Evolutionary conservation across 1,140 invertebrate species (phyloP).

Genomic region (Popillia japonica): DNA sequence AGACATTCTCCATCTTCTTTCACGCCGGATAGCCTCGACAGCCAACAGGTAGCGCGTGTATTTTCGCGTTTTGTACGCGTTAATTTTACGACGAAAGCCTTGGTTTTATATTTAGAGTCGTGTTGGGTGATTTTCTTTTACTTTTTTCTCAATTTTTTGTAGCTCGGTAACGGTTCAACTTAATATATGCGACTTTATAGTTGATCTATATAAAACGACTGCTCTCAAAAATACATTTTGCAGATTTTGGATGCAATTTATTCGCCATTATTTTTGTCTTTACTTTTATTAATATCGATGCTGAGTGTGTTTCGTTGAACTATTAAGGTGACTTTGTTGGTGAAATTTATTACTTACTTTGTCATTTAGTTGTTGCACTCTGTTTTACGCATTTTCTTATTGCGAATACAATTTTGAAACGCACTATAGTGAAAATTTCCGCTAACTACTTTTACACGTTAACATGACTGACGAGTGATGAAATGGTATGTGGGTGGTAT

Average conservation of each 20-base stretch:
- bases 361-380: not conserved
- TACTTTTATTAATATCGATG: not conserved
- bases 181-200: constrained; percentile 2
- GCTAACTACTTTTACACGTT: too few relatives aligned
- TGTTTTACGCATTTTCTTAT: not conserved
- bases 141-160: constrained; percentile 1
- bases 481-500: too few relatives aligned
- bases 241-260: not conserved
- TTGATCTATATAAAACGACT: not conserved
- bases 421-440: too few relatives aligned
- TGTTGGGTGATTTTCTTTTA: constrained; percentile 24
- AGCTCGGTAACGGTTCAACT: constrained; percentile 3
- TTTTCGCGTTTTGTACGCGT: constrained; percentile 35
- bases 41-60: constrained; percentile 43
- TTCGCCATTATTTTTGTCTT: constrained; percentile 9
- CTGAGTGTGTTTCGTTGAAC: not conserved
- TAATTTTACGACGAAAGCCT: constrained; percentile 35
- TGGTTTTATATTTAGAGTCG: constrained; percentile 36
- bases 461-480: too few relatives aligned
- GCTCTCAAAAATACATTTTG: not conserved
- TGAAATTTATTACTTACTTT: not conserved
- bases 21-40: constrained; percentile 54
- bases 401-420: too few relatives aligned
- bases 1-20: constrained; percentile 50
- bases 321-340: not conserved